Conservation (phyloP, 1,140 invertebrate genomes). For the Eurosta solidaginis region DNA sequence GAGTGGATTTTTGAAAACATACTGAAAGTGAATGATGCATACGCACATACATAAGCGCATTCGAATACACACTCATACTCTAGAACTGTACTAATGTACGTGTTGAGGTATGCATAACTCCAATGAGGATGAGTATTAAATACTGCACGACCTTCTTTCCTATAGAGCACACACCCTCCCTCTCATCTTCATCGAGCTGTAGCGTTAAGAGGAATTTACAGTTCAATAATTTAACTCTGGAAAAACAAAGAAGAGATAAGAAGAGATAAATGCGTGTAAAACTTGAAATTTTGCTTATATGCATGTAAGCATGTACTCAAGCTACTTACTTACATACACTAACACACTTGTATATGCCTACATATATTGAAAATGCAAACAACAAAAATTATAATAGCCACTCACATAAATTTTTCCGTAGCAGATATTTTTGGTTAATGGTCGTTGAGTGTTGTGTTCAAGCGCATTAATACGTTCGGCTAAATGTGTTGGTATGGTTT, state of each 20-base stretch:
- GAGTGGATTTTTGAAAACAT: neutral
- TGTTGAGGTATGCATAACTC: neutral
- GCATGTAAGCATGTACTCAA: neutral
- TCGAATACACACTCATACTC: neutral
- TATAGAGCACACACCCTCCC: neutral
- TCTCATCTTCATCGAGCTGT: no score
- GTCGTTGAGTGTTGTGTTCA: neutral
- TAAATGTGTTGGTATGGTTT: neutral
- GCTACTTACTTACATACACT: no score
- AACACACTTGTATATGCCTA: no score
- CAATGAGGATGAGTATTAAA: neutral
- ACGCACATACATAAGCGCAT: neutral
- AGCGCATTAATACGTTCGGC: neutral
- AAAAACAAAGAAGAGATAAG: neutral
- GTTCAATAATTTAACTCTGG: neutral
- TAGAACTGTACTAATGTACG: no score
- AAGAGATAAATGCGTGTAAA: neutral
- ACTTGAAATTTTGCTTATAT: neutral
- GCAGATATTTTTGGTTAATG: neutral
- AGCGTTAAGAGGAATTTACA: neutral
- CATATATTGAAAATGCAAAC: neutral
- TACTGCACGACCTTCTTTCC: neutral
- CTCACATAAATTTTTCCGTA: neutral
- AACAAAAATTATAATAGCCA: neutral
- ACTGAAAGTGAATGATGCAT: neutral